A percentile compares a stretch with the other conserved stretches of the same genome.
Conservation (phyloP, 2,113 vertebrate genomes). For the Chlorocebus sabaeus region DNA sequence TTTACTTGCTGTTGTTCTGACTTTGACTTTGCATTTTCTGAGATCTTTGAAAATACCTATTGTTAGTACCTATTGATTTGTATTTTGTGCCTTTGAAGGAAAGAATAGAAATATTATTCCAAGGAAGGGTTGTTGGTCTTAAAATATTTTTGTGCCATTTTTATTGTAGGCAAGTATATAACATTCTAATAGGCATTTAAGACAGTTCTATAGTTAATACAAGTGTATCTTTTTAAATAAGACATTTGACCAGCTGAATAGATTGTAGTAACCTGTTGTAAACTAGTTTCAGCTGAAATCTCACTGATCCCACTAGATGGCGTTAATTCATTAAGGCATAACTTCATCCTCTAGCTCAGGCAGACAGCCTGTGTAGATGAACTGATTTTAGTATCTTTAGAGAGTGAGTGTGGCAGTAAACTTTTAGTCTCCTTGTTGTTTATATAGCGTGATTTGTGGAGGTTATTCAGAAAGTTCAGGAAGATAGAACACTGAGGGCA, state of each 20-base stretch:
- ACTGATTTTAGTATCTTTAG: neutral
- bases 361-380: neutral
- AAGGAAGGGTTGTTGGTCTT: neutral
- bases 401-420: neutral
- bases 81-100: conserved; percentile 47
- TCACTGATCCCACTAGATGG: conserved; percentile 81
- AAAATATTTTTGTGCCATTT: conserved; percentile 27
- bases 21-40: conserved; percentile 29
- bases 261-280: neutral
- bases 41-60: conserved; percentile 37
- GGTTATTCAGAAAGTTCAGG: neutral
- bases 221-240: neutral
- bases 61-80: neutral
- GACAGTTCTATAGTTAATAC: conserved; percentile 5
- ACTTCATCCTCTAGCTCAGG: neutral
- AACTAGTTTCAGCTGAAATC: conserved; percentile 42
- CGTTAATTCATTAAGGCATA: conserved; percentile 74
- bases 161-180: conserved; percentile 36
- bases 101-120: conserved; percentile 31
- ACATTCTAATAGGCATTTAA: neutral
- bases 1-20: conserved; percentile 25
- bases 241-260: neutral
- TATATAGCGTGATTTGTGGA: neutral
- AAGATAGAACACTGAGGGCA: neutral
- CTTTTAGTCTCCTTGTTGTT: neutral